Evolutionary conservation across 2,797 vertebrate species (phyloP).

Genomic region (Rhinophrynus dorsalis): DNA sequence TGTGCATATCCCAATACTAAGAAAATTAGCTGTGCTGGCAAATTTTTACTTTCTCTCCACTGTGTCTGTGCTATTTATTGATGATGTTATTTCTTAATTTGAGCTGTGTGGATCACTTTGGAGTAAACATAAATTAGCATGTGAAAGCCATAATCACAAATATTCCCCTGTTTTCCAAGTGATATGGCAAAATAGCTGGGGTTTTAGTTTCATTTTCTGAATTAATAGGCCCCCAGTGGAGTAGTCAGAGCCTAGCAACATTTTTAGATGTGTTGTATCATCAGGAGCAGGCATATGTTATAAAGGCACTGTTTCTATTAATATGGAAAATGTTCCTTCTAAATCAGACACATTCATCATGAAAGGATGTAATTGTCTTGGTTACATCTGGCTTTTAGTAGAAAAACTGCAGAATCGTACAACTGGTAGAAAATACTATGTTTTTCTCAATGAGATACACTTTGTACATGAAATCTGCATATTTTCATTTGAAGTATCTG

Average conservation of each 20-base stretch:
- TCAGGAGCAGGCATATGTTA: conserved; percentile 38
- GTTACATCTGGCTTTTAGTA: conserved; percentile 34
- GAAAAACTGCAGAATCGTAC: conserved; percentile 25
- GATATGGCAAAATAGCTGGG: not conserved
- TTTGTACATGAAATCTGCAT: conserved; percentile 30
- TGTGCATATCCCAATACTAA: too few relatives aligned
- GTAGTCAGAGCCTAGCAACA: conserved; percentile 26
- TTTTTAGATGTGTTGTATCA: conserved; percentile 28
- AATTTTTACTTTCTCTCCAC: too few relatives aligned
- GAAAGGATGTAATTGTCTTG: conserved; percentile 36
- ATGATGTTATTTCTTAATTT: conserved; percentile 2
- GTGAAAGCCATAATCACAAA: conserved; percentile 24
- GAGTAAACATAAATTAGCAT: not conserved
- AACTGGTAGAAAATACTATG: conserved; percentile 39
- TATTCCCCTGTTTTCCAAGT: conserved; percentile 24
- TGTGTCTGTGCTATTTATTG: too few relatives aligned
- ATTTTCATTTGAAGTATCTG: conserved; percentile 48
- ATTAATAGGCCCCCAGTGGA: conserved; percentile 41
- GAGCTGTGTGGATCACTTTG: not conserved
- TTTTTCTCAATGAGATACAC: conserved; percentile 45
- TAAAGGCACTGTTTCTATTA: conserved; percentile 37
- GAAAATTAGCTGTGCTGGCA: too few relatives aligned
- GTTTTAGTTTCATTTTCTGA: conserved; percentile 36
- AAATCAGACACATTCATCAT: conserved; percentile 42
- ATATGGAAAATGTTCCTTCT: conserved; percentile 26